A percentile compares a stretch with the other conserved stretches of the same genome.
Evolutionary conservation across 2,797 vertebrate genomes (phyloP).

Genomic region (Eulemur rubriventer): DNA sequence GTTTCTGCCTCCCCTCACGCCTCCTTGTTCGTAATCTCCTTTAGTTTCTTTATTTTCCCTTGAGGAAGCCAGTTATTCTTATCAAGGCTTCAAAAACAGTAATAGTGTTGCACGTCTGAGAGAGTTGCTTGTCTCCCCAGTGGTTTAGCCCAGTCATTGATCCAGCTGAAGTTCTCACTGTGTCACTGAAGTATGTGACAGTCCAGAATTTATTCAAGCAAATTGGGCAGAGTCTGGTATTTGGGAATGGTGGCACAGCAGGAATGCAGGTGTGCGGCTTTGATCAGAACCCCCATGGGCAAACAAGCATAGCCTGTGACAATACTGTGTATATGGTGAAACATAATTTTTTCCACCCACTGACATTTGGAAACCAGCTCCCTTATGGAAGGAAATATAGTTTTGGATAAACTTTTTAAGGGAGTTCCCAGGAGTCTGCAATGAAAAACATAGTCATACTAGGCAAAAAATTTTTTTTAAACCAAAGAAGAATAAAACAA

Average conservation of each 20-base stretch:
- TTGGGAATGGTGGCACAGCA: neutral
- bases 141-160: neutral
- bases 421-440: neutral
- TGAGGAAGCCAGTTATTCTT: neutral
- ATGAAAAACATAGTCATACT: neutral
- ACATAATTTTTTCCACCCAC: neutral
- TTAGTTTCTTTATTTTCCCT: neutral
- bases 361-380: neutral
- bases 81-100: neutral
- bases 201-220: neutral
- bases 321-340: neutral
- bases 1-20: neutral
- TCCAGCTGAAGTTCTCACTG: neutral
- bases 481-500: neutral
- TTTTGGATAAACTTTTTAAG: constrained; percentile 30
- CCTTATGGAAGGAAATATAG: neutral
- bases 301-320: neutral
- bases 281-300: neutral
- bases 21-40: neutral
- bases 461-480: neutral
- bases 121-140: neutral
- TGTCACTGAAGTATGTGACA: neutral
- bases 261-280: neutral
- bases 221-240: neutral
- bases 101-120: neutral